Evolutionary conservation across 2,888 invertebrate species (phyloP).

Genomic region (Nephrocerus scutellatus): DNA sequence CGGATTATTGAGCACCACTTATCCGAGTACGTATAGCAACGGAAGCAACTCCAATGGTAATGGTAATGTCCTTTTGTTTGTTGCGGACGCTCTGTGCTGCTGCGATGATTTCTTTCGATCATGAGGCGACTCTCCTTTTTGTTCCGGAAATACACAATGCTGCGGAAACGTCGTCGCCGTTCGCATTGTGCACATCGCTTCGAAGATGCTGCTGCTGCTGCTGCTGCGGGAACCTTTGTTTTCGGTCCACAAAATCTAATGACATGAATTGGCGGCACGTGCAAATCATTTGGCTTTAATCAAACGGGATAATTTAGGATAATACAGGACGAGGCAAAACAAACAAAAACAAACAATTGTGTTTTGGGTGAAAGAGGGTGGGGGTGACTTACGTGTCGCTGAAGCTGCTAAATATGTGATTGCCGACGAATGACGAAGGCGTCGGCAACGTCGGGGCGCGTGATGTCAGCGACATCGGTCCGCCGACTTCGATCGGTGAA

Average conservation of each 20-base stretch:
- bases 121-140: too few relatives aligned
- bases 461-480: conserved; percentile 45
- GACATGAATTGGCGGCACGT: conserved; percentile 34
- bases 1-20: too few relatives aligned
- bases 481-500: conserved; percentile 52
- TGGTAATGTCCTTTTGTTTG: conserved; percentile 26
- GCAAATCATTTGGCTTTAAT: conserved; percentile 29
- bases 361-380: neutral
- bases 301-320: conserved; percentile 25
- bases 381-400: conserved; percentile 51
- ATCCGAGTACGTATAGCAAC: conserved; percentile 6
- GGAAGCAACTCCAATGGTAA: conserved; percentile 23
- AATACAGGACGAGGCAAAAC: conserved; percentile 19
- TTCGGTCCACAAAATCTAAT: conserved; percentile 23
- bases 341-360: conserved; percentile 3
- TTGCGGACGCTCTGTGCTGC: too few relatives aligned
- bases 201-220: too few relatives aligned
- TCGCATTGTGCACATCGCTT: too few relatives aligned
- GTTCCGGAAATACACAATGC: too few relatives aligned
- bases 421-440: conserved; percentile 49
- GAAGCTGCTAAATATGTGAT: conserved; percentile 60
- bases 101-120: too few relatives aligned
- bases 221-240: conserved; percentile 14
- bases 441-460: conserved; percentile 25
- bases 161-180: too few relatives aligned